Evolutionary conservation across 1,140 invertebrate genomes (phyloP), one percentile per base, ranked within the genome.

Genomic region (Vanessa atalanta): DNA sequence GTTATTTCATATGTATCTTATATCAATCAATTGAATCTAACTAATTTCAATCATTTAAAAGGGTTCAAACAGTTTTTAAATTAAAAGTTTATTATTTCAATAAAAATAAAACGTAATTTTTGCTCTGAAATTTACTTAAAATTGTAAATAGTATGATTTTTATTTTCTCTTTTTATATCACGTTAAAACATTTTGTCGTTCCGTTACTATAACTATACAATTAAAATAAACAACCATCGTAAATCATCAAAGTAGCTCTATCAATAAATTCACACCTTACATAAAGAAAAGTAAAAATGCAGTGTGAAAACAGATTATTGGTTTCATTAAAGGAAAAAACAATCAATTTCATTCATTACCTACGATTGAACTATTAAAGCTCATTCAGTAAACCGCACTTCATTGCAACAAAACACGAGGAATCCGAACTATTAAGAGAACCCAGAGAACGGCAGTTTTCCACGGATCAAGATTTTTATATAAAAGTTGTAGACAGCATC

Each of bases 381-480:
- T 73, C 76, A 77, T 77, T 73, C 63, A 77, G 47, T 20, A 61
- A 64, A 74, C 72, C 61, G 63, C 66, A 66, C 31, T 75, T 73
- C 67, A 80, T 79, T 72, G 72, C 69, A 73, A 82, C 73, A 73
- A 79, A 78, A 83, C 73, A 48, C 61, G 20, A 73, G 72, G 73
- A 79, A 83, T 83, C 68, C 71, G 50, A 80, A 73, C 65, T 72
- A 65, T 70, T 70, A 65, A 77, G 76, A 65, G 70, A 74, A 77
- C 75, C 69, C 53, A 64, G 48, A 47, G 71, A 75, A 77, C 76
- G 75, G 68, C 70, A 80, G 75, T 84, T 85, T 86, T 86, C 80
- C 78, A 81, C 77, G 79, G 80, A 84, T 81, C 78, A 77, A 85
- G 83, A 87, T 87, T 83, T 84, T 81, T 85, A 86, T 86, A 78